Evolutionary conservation across 2,888 invertebrate species (phyloP).

Genomic region (Philaethria dido): DNA sequence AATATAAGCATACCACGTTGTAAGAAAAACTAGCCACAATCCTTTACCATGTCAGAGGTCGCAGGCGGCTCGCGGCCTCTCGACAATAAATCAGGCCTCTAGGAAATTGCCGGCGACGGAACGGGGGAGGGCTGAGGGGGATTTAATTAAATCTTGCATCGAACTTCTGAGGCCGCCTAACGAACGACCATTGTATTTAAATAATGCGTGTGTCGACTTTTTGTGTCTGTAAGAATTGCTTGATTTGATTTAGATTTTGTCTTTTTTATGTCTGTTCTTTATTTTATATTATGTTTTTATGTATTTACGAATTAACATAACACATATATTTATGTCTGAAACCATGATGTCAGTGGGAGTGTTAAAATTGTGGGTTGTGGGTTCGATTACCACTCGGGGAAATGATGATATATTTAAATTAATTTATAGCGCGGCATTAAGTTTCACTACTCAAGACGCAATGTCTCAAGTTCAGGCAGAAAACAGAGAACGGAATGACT

Average conservation of each 20-base stretch:
- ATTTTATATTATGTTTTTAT: background rate
- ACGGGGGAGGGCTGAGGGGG: conserved; percentile 53
- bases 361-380: no score
- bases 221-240: conserved; percentile 54
- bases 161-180: conserved; percentile 83
- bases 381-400: no score
- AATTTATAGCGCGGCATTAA: no score
- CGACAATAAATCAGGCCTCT: conserved; percentile 83
- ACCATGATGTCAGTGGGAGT: no score
- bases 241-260: conserved; percentile 38
- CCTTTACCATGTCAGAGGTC: conserved; percentile 67
- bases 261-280: background rate
- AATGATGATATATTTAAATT: no score
- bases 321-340: no score
- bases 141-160: conserved; percentile 86
- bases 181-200: conserved; percentile 83
- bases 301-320: no score
- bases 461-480: no score
- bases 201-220: conserved; percentile 80
- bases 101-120: conserved; percentile 78
- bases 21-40: conserved; percentile 67
- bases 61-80: conserved; percentile 63
- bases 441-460: no score
- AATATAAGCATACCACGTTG: conserved; percentile 11
- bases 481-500: no score